A percentile compares a stretch with the other conserved stretches of the same genome.
Evolutionary conservation across 2,888 invertebrate genomes (phyloP).

Genomic region (Clivina fossor): DNA sequence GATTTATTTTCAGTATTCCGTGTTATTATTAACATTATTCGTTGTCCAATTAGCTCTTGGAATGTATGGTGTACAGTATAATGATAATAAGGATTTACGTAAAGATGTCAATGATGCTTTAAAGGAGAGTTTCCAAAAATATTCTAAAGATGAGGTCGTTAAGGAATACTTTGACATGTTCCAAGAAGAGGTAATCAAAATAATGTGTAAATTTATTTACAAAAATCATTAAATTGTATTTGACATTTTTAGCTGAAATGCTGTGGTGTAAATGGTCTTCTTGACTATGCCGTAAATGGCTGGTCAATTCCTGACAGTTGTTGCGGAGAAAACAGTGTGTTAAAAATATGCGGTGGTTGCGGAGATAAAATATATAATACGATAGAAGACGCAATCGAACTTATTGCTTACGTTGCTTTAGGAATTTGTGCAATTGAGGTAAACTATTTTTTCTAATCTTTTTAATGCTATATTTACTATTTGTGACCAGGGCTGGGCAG

Average conservation of each 20-base stretch:
- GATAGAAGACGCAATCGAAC: no score
- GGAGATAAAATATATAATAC: slow-evolving; percentile 44
- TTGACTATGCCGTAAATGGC: no score
- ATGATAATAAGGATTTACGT: slow-evolving; percentile 57
- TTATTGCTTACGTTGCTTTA: slow-evolving; percentile 66
- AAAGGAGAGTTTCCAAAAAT: slow-evolving; percentile 52
- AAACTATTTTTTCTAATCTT: slow-evolving; percentile 38
- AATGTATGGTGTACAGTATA: slow-evolving; percentile 64
- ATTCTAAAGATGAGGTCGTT: slow-evolving; percentile 51
- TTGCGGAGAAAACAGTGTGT: no score
- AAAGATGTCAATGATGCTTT: slow-evolving; percentile 48
- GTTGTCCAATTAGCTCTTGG: slow-evolving; percentile 72
- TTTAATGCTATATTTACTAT: slow-evolving; percentile 6
- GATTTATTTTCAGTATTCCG: slow-evolving; percentile 66
- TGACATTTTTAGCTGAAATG: slow-evolving; percentile 58
- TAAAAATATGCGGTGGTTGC: slow-evolving; percentile 49
- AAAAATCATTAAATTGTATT: neutral
- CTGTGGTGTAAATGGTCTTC: slow-evolving; percentile 63
- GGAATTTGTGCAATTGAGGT: slow-evolving; percentile 73
- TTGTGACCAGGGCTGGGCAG: no score
- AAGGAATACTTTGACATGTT: slow-evolving; percentile 62
- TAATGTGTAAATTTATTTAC: no score
- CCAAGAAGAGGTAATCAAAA: slow-evolving; percentile 59
- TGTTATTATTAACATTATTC: slow-evolving; percentile 70
- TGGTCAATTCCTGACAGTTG: no score